Base-by-base conservation (phyloP, 2,113 vertebrate species). In the Boleophthalmus pectinirostris region DNA sequence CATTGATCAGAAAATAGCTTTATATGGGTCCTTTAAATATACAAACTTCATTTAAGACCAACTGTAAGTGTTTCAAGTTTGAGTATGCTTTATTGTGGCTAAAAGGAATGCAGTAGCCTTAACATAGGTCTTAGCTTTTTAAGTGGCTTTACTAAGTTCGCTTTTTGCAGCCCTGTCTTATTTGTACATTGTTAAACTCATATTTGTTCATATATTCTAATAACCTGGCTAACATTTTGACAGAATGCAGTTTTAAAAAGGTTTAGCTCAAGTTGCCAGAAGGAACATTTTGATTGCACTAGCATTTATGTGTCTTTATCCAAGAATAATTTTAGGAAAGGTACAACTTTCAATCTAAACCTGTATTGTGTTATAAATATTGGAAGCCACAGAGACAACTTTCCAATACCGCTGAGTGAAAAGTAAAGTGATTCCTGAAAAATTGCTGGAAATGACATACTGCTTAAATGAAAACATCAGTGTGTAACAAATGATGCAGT, bases 401-500 rank as follows among this genome's bases (percentile, higher is more conserved):
- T 61, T 61, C 18, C 14, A 61, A 61, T 33, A 33, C 25, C 33
- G 58, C 58, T 61, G 16, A 43, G 61, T 38, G 29, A 43, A n/a
- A n/a, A 64, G 33, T 64, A 38, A n/a, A 63, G 60, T n/a, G 15
- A 63, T 38, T 63, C 29, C 33, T 38, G 60, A 35, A 63, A 35
- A 63, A 63, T 63, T 7, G 33, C 6, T 63, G 25, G 60, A 38
- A 63, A 64, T 60, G 57, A 18, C 58, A 43, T 33, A 15, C 25
- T 61, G 24, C 25, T 18, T 18, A 29, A 61, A 61, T 43, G 61
- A 64, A 64, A 64, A 64, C 33, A 64, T 61, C 58, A 64, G 61
- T 64, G 61, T 43, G 25, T 61, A 33, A 61, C 25, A 61, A 61
- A 61, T 61, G 25, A 18, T 33, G 14, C 25, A 61, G 16, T 33